A percentile compares a stretch with the other conserved stretches of the same genome.
Evolutionary conservation across 2,888 invertebrate genomes (phyloP).

Genomic region (Drosophila eohydei): DNA sequence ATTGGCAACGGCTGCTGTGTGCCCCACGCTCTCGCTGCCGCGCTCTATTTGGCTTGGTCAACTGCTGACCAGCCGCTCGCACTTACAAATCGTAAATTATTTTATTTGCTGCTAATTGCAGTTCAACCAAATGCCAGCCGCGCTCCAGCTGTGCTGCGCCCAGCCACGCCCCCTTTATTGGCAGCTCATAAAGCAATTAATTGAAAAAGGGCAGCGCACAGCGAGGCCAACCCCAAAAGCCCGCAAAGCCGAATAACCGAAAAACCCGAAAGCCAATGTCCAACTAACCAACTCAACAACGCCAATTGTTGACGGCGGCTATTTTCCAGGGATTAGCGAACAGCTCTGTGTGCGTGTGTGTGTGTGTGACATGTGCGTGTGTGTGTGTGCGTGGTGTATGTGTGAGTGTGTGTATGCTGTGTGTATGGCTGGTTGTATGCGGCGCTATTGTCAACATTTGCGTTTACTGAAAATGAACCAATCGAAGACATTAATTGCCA

Average conservation of each 20-base stretch:
- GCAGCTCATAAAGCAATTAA: conserved; percentile 79
- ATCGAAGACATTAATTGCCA: conserved; percentile 57
- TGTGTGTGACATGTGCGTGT: neutral
- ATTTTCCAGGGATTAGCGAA: conserved; percentile 68
- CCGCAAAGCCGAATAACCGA: conserved; percentile 13
- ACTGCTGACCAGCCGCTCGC: conserved; percentile 17
- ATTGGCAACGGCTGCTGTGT: conserved; percentile 42
- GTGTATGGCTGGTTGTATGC: neutral
- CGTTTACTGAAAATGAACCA: conserved; percentile 43
- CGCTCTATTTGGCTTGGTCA: neutral
- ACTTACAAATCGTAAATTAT: conserved; percentile 74
- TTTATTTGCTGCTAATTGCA: conserved; percentile 81
- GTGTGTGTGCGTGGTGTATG: neutral
- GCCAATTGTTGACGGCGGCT: conserved; percentile 66
- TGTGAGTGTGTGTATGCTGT: neutral
- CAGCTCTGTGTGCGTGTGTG: neutral
- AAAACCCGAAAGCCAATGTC: conserved; percentile 30
- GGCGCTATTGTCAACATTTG: conserved; percentile 61
- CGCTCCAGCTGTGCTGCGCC: conserved; percentile 16
- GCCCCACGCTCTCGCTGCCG: neutral
- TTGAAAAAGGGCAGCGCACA: conserved; percentile 34
- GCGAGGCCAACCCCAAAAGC: neutral
- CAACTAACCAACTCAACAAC: conserved; percentile 61
- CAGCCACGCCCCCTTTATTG: conserved; percentile 69
- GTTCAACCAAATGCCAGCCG: conserved; percentile 68